Evolutionary conservation across 2,888 invertebrate species (phyloP), one percentile per base, ranked within the genome.

Genomic region (Aspidiotus rigidus): DNA sequence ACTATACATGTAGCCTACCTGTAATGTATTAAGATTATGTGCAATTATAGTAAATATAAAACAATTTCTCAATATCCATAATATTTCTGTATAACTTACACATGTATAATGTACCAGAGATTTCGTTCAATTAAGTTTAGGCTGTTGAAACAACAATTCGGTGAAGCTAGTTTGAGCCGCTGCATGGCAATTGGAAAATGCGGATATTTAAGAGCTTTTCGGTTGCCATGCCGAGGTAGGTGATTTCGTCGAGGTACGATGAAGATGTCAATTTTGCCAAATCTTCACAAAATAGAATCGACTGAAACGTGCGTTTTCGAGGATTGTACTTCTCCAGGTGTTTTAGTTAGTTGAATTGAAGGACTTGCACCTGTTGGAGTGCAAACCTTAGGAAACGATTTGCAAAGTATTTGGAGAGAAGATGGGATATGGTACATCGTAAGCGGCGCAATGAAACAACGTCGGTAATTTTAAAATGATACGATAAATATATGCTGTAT

Each of bases 281-380:
- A 60, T 57, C 28, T 28, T 28, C 9, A 40, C 17, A 39, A 8
- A 15, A 11, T 39, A 8, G 10, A 28, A 56, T 16, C n/a, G 15
- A 57, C 11, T 57, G 57, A 2, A 57, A 57, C 57, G 84, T 82
- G 72, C 87, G 82, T 71, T 78, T 79, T 7, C 81, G 71, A 83
- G 83, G 89, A 92, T 93, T 93, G 93, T 93, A 93, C 93, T 93
- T 93, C 93, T 93, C 93, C 93, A 93, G 93, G 93, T 93, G 93
- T 93, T 93, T 93, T 93, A 66, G 66, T 66, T 56, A 93, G 93
- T 91, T 85, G 83, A 83, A 79, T 72, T 81, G 78, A 78, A 83
- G 86, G 89, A 93, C 93, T 91, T 93, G 92, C 92, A 92, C 90
- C 91, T 93, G 92, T 90, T 91, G 93, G 91, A 93, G 93, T 93